phyloP scores from a whole-genome alignment of 64 coral and sea anemone species.

The Stichodactyla helianthus region DNA sequence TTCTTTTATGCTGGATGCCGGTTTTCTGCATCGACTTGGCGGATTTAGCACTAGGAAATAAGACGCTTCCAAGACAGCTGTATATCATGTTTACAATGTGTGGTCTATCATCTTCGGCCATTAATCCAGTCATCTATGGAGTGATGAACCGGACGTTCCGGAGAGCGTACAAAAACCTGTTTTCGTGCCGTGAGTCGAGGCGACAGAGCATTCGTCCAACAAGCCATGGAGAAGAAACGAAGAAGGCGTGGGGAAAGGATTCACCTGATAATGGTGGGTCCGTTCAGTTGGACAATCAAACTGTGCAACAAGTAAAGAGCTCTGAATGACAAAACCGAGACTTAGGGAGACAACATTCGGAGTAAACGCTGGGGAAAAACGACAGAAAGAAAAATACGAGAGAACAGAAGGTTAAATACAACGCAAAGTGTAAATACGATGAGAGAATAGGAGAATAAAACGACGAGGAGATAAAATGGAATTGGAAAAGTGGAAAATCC shows the following conservation, averaged over 20 bases:
- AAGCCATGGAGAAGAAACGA: neutral
- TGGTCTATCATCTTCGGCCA: neutral
- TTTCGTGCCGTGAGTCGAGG: neutral
- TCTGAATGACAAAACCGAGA: too few relatives aligned
- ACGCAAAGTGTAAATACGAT: too few relatives aligned
- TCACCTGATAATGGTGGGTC: too few relatives aligned
- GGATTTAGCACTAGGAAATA: neutral
- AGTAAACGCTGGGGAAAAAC: too few relatives aligned
- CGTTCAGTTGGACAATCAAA: too few relatives aligned
- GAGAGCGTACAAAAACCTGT: constrained; percentile 7
- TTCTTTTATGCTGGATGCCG: constrained; percentile 17
- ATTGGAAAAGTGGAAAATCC: too few relatives aligned
- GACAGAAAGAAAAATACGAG: too few relatives aligned
- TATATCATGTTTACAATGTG: constrained; percentile 32
- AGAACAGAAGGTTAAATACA: too few relatives aligned
- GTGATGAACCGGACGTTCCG: constrained; percentile 31
- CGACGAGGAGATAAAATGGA: too few relatives aligned
- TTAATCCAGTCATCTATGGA: constrained; percentile 32
- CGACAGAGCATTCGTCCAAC: neutral
- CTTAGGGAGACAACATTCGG: too few relatives aligned
- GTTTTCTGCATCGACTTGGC: constrained; percentile 25
- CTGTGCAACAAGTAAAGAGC: too few relatives aligned
- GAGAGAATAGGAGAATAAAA: too few relatives aligned
- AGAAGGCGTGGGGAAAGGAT: neutral
- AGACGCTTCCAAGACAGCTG: neutral